Evolutionary conservation across 2,797 vertebrate species (phyloP).

Genomic region (Pangasius sanitwongsei): DNA sequence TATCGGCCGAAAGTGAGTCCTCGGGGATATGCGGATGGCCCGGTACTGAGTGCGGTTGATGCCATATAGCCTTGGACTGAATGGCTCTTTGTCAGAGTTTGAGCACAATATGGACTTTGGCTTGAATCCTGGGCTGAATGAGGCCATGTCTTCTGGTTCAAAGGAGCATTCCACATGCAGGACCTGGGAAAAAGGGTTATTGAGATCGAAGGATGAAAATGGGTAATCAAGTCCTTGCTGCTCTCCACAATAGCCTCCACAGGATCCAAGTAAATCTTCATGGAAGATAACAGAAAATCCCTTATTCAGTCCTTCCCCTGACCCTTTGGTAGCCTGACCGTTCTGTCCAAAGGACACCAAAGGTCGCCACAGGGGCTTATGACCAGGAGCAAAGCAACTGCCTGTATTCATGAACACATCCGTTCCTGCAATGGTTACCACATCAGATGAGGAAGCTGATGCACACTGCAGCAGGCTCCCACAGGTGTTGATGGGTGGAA

Average conservation of each 20-base stretch:
- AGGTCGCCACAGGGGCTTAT: constrained; percentile 93
- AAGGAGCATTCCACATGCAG: constrained; percentile 98
- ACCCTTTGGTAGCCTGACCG: constrained; percentile 82
- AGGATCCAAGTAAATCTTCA: constrained; percentile 98
- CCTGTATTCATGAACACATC: constrained; percentile 96
- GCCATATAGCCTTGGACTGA: constrained; percentile 90
- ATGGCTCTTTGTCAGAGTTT: constrained; percentile 89
- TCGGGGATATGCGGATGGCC: constrained; percentile 97
- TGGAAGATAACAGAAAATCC: constrained; percentile 99
- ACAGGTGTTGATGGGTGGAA: constrained; percentile 82
- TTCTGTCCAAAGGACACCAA: constrained; percentile 91
- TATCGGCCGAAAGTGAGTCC: constrained; percentile 98
- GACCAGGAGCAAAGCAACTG: constrained; percentile 91
- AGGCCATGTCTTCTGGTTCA: constrained; percentile 95
- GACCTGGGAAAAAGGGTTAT: constrained; percentile 97
- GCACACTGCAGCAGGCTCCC: constrained; percentile 87
- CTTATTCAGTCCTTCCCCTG: constrained; percentile 90
- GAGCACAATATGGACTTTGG: constrained; percentile 97
- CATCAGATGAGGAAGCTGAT: constrained; percentile 79
- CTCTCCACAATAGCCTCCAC: constrained; percentile 88
- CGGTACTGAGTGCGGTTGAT: constrained; percentile 95
- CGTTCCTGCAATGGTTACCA: constrained; percentile 93
- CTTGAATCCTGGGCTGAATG: constrained; percentile 95
- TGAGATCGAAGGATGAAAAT: constrained; percentile 94
- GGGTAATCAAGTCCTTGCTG: constrained; percentile 93